Evolutionary conservation across 2,888 invertebrate species (phyloP).

Genomic region (Ectemnius lituratus): DNA sequence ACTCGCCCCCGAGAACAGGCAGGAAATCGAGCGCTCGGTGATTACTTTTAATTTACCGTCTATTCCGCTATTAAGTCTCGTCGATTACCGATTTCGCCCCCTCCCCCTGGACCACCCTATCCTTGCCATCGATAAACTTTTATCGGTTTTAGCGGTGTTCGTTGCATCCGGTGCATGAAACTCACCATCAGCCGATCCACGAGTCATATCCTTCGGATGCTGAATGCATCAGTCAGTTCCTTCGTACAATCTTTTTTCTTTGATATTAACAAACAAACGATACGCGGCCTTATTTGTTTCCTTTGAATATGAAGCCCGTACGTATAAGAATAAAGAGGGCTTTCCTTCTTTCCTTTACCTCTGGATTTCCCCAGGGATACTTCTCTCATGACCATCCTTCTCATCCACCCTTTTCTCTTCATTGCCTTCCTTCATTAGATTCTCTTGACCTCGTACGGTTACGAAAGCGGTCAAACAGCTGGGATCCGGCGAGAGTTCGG

Average conservation of each 20-base stretch:
- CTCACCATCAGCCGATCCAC: conserved; percentile 26
- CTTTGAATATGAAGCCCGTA: no score
- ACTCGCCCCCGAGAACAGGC: background rate
- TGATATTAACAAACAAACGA: conserved; percentile 38
- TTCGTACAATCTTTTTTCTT: conserved; percentile 22
- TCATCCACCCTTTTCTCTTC: no score
- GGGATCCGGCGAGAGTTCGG: no score
- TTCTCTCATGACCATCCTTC: no score
- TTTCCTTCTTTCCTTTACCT: no score
- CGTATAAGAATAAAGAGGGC: no score
- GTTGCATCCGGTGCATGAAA: conserved; percentile 41
- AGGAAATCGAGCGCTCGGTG: conserved; percentile 40
- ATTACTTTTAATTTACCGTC: conserved; percentile 48
- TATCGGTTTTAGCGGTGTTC: conserved; percentile 27
- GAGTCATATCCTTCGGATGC: conserved; percentile 53
- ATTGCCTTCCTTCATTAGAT: no score
- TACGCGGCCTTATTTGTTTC: background rate
- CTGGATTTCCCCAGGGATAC: no score
- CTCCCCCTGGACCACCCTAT: background rate
- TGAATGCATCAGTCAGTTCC: conserved; percentile 14
- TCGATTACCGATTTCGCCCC: conserved; percentile 29
- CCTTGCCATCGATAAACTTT: conserved; percentile 23
- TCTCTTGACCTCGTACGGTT: no score
- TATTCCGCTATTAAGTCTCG: conserved; percentile 28
- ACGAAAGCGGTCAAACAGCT: no score